A percentile compares a stretch with the other conserved stretches of the same genome.
Evolutionary conservation across 1,140 invertebrate species (phyloP).

Genomic region (Popillia japonica): DNA sequence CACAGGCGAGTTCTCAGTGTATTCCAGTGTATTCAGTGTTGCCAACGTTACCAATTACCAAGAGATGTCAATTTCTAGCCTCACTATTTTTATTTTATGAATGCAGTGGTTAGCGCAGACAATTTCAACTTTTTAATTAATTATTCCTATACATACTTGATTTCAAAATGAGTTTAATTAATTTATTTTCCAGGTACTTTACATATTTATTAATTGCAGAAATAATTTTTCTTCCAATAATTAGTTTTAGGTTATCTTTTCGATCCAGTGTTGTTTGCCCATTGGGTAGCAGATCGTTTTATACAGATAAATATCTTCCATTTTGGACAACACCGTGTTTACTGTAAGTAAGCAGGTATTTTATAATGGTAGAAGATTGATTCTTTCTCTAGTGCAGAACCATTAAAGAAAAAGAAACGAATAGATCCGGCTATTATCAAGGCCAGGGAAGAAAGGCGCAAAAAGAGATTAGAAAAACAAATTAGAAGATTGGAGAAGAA

Average conservation of each 20-base stretch:
- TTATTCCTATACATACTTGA: background rate
- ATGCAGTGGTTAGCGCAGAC: too few species aligned
- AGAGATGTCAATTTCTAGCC: too few species aligned
- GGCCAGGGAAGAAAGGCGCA: conserved; percentile 79
- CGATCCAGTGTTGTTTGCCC: background rate
- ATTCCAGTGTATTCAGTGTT: too few species aligned
- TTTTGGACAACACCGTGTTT: conserved; percentile 40
- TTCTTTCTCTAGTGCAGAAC: conserved; percentile 71
- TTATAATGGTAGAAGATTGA: background rate
- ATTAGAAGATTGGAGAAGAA: conserved; percentile 81
- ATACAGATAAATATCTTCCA: conserved; percentile 19
- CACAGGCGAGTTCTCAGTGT: too few species aligned
- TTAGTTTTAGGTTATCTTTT: background rate
- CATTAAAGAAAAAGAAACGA: conserved; percentile 88
- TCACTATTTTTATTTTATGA: too few species aligned
- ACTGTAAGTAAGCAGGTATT: conserved; percentile 37
- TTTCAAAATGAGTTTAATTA: conserved; percentile 39
- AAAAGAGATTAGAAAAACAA: conserved; percentile 82
- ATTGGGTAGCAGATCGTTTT: background rate
- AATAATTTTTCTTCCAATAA: background rate
- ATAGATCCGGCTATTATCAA: conserved; percentile 81
- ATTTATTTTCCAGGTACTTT: conserved; percentile 30
- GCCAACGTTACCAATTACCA: too few species aligned
- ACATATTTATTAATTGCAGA: background rate
- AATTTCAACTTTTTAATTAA: too few species aligned